Conservation (phyloP, 2,888 invertebrate species). For the Yponomeuta cagnagella region DNA sequence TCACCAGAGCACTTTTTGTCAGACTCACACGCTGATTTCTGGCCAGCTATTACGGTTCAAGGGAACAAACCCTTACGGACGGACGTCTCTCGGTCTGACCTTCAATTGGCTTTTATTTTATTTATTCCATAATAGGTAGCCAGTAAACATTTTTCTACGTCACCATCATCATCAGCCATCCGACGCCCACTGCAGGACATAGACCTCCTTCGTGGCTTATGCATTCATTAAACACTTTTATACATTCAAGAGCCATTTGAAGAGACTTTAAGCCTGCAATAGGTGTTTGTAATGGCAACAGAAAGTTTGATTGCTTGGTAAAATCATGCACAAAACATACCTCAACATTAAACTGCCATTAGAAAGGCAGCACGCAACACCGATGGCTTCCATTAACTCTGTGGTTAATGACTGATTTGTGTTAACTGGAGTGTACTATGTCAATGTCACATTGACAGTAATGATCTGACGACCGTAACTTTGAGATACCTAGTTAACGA, state of each 20-base stretch:
- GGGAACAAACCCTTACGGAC: too few relatives aligned
- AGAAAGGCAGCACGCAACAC: conserved; percentile 54
- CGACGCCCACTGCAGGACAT: too few relatives aligned
- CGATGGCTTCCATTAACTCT: conserved; percentile 43
- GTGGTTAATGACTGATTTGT: conserved; percentile 56
- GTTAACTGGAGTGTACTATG: conserved; percentile 54
- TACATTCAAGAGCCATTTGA: neutral
- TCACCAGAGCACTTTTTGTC: too few relatives aligned
- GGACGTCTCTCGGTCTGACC: too few relatives aligned
- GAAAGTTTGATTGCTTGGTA: conserved; percentile 52
- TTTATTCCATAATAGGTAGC: too few relatives aligned
- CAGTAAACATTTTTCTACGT: too few relatives aligned
- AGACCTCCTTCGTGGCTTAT: too few relatives aligned
- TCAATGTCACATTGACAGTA: conserved; percentile 25
- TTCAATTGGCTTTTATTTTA: too few relatives aligned
- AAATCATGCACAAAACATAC: conserved; percentile 51
- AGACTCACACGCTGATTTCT: too few relatives aligned
- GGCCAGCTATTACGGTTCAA: too few relatives aligned
- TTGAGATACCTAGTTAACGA: conserved; percentile 7
- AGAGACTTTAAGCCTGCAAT: neutral
- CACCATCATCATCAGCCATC: too few relatives aligned
- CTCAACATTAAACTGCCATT: conserved; percentile 60
- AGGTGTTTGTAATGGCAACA: neutral
- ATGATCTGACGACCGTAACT: conserved; percentile 9
- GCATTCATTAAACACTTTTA: too few relatives aligned